Percentiles rank a stretch among this genome's conserved stretches.
These are phyloP conservation scores for Drosophila kurseongensis DNA, from an alignment of 1,140 invertebrate genomes.

Conservation along the genomic window DNA sequence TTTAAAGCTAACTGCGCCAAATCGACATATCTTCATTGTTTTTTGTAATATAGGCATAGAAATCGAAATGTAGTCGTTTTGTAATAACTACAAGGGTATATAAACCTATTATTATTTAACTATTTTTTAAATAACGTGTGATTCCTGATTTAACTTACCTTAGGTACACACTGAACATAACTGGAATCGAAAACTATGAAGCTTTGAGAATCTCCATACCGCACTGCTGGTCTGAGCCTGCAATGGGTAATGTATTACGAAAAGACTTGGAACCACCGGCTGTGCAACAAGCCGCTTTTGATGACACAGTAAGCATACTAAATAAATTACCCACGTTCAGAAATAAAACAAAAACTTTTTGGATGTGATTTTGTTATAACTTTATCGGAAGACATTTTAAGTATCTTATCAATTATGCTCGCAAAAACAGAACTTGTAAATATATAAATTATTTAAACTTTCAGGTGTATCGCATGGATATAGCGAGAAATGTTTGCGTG, in stretches of 20 bases:
- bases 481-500: conserved; percentile 91
- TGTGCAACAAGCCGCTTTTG: conserved; percentile 94
- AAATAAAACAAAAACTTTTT: background rate
- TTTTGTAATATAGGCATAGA: too few relatives aligned
- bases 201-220: conserved; percentile 89
- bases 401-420: conserved; percentile 18
- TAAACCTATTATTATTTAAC: too few relatives aligned
- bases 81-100: too few relatives aligned
- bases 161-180: conserved; percentile 88
- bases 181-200: conserved; percentile 89
- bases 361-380: background rate
- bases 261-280: conserved; percentile 88
- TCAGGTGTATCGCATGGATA: conserved; percentile 91
- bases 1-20: too few relatives aligned
- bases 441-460: background rate
- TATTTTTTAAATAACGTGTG: too few relatives aligned
- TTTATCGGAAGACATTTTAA: conserved; percentile 54
- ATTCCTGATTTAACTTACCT: conserved; percentile 13
- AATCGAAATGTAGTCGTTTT: too few relatives aligned
- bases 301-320: conserved; percentile 87
- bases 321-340: background rate
- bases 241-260: conserved; percentile 86
- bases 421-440: background rate
- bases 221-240: conserved; percentile 91
- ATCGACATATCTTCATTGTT: too few relatives aligned